Evolutionary conservation across 2,888 invertebrate species (phyloP), one percentile per base, ranked within the genome.

Genomic region (Heteropelma amictum): DNA sequence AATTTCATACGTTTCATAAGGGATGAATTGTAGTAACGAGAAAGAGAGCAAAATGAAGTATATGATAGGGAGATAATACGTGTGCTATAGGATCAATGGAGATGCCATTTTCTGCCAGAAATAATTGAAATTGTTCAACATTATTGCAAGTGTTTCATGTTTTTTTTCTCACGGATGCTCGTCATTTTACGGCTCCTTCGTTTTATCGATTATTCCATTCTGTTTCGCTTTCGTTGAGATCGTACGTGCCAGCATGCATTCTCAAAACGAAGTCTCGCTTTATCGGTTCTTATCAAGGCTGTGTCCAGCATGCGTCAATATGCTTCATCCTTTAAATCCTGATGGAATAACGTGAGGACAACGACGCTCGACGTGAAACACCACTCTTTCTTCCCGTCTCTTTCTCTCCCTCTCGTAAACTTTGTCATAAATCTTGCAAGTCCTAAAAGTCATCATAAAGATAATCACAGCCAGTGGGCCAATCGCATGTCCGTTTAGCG

Each of bases 381-480:
- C 10, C 26, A 45, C 53, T 54, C n/a, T 51, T 30, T 63, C 12
- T 51, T 26, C n/a, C n/a, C 6, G 2, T 51, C 53, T 30, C 17
- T 19, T 17, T 38, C 65, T 33, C 35, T 38, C 17, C 28, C 19
- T 19, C 28, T 49, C 65, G 28, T 51, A 42, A 70, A 73, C 58
- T 76, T 40, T 40, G 47, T 61, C 71, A 72, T 74, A 73, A 71
- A 75, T 71, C 82, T 77, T 56, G 75, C 58, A 61, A 80, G 77
- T 79, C 79, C 73, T 78, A 75, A 77, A 79, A 80, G 78, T 79
- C 77, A 79, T 78, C 78, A 80, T 77, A 79, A 72, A 69, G 81
- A 82, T 84, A 83, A 85, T 84, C 84, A n/a, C n/a, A 80, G 83
- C 79, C 63, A 79, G 80, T 81, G 79, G 81, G 79, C 81, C 77